phyloP scores from a whole-genome alignment of 2,113 vertebrate genomes.

The Dasyprocta punctata region DNA sequence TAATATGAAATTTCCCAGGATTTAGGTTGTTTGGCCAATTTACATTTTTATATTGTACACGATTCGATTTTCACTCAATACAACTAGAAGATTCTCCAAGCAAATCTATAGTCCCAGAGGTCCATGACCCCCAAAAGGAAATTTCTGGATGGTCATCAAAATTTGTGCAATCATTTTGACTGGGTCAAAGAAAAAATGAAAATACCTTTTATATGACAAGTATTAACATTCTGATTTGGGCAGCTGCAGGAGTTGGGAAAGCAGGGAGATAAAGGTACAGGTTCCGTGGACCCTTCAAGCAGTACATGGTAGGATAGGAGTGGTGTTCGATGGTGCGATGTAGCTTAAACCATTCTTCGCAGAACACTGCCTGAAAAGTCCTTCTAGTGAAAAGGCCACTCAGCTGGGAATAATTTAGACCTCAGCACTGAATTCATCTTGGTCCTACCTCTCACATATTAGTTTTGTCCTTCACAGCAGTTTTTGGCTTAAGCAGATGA shows the following conservation, averaged over 20 bases:
- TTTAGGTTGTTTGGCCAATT: not conserved
- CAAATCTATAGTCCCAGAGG: conserved; percentile 48
- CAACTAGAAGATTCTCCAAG: conserved; percentile 27
- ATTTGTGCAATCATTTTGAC: not conserved
- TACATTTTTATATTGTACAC: conserved; percentile 19
- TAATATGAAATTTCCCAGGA: not conserved
- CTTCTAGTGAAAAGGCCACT: not conserved
- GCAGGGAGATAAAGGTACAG: too few relatives aligned
- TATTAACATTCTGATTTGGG: not conserved
- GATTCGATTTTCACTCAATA: conserved; percentile 36
- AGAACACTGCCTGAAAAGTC: not conserved
- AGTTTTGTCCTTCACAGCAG: not conserved
- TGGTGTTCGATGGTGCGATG: not conserved
- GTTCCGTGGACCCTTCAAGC: not conserved
- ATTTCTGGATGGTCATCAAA: conserved; percentile 30
- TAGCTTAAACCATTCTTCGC: not conserved
- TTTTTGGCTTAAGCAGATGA: conserved; percentile 18
- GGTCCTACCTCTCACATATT: not conserved
- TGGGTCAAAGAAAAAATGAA: not conserved
- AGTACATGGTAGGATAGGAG: not conserved
- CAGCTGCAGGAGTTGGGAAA: fast-evolving
- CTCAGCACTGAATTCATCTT: not conserved
- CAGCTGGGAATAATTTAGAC: not conserved
- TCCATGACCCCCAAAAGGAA: not conserved
- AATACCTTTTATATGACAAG: not conserved